Conservation (phyloP, 2,888 invertebrate species). For the Drosophila buzzatii region DNA sequence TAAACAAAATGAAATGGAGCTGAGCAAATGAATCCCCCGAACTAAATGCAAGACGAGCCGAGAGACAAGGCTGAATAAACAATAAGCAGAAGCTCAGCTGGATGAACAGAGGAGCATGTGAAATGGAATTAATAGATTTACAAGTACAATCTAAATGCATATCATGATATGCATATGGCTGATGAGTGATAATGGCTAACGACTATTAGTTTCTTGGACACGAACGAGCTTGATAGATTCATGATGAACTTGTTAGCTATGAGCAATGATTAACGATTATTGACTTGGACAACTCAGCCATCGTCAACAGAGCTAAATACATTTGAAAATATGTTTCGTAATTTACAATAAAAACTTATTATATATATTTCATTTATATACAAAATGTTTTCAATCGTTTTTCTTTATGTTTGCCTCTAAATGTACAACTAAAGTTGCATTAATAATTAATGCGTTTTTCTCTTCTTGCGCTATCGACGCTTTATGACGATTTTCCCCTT, state of each 20-base stretch:
- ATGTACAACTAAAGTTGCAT: constrained; percentile 3
- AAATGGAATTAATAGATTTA: too few relatives aligned
- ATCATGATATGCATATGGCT: neutral
- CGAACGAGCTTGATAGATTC: too few relatives aligned
- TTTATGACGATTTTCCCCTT: constrained; percentile 95
- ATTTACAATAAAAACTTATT: constrained; percentile 12
- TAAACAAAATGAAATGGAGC: neutral
- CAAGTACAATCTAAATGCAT: neutral
- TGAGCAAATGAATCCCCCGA: neutral
- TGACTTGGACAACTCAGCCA: neutral
- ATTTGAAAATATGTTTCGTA: neutral
- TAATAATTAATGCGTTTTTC: neutral
- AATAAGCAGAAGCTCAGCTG: neutral
- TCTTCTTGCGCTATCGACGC: constrained; percentile 86
- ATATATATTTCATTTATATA: constrained; percentile 27
- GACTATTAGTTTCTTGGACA: neutral
- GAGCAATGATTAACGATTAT: neutral
- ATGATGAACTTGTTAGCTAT: neutral
- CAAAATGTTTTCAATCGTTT: constrained; percentile 19
- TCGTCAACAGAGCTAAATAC: neutral
- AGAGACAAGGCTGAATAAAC: neutral
- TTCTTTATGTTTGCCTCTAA: neutral
- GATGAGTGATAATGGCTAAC: neutral
- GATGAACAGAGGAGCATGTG: neutral
- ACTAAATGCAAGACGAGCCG: neutral